phyloP scores from a whole-genome alignment of 2,888 invertebrate species.

The Dastarcus helophoroides region DNA sequence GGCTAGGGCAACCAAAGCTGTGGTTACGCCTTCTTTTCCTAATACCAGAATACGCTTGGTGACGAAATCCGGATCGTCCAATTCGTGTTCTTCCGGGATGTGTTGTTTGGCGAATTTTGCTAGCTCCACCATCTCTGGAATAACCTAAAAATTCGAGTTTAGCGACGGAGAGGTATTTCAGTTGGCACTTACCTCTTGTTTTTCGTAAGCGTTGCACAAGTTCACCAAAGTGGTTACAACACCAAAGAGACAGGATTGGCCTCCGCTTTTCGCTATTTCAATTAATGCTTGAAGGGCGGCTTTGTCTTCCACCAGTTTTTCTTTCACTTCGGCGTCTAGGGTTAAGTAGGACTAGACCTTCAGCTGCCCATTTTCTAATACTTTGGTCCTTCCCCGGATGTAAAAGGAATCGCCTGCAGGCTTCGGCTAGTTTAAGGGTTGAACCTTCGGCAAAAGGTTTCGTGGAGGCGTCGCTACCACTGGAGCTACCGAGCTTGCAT shows the following conservation, averaged over 20 bases:
- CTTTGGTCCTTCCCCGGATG: constrained; percentile 51
- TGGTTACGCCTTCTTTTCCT: constrained; percentile 77
- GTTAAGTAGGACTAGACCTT: constrained; percentile 94
- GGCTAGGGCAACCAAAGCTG: constrained; percentile 76
- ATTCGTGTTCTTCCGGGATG: constrained; percentile 91
- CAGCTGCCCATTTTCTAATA: constrained; percentile 90
- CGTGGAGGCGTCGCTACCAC: constrained; percentile 90
- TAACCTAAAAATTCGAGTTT: constrained; percentile 33
- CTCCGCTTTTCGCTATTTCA: constrained; percentile 77
- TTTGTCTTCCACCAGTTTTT: constrained; percentile 82
- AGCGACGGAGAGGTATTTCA: no score
- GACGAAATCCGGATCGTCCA: constrained; percentile 81
- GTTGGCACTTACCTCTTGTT: constrained; percentile 55
- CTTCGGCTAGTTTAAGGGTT: constrained; percentile 81
- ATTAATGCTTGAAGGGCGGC: constrained; percentile 75
- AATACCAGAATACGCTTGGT: constrained; percentile 63
- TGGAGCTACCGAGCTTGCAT: constrained; percentile 90
- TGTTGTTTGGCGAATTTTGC: constrained; percentile 99
- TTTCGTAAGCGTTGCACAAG: constrained; percentile 94
- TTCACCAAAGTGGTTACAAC: constrained; percentile 93
- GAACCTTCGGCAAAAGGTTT: constrained; percentile 94
- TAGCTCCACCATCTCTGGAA: constrained; percentile 93
- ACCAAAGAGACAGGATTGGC: constrained; percentile 80
- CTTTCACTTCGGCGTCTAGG: constrained; percentile 96
- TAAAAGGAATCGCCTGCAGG: constrained; percentile 55